Evolutionary conservation across 2,113 vertebrate genomes (phyloP).

Genomic region (Rhabdomys dilectus): DNA sequence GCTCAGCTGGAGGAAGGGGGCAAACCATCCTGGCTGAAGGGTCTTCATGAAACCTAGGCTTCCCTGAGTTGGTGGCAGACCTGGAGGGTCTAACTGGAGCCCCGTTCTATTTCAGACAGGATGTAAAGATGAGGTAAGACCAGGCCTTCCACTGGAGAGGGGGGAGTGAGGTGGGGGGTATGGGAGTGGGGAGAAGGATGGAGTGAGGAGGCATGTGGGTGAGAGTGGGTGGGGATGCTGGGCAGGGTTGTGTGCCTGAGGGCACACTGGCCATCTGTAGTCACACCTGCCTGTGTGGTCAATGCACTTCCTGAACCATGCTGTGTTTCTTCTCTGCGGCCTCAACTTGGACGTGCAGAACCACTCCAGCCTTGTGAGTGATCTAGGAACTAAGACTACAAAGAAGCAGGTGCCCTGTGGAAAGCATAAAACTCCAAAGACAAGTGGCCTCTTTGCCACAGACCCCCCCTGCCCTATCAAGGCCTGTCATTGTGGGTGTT

Average conservation of each 20-base stretch:
- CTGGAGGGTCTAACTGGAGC: not conserved
- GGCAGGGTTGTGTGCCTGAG: not conserved
- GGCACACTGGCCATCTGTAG: not conserved
- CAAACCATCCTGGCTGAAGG: not conserved
- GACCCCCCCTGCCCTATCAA: fast-evolving
- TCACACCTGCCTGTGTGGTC: not conserved
- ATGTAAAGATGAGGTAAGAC: slow-evolving; percentile 51
- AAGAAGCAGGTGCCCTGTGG: not conserved
- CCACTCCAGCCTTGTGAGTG: slow-evolving; percentile 74
- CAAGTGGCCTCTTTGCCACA: not conserved
- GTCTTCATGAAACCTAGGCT: not conserved
- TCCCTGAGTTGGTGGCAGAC: not conserved
- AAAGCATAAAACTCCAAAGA: not conserved
- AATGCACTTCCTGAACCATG: not conserved
- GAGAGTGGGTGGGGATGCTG: too few relatives aligned
- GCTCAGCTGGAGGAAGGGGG: not conserved
- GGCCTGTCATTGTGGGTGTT: not conserved
- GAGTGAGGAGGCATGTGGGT: not conserved
- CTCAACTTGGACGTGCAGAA: not conserved
- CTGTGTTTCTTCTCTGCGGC: not conserved
- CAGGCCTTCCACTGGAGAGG: not conserved
- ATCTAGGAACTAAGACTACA: too few relatives aligned
- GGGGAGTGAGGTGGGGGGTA: not conserved
- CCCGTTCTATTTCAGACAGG: slow-evolving; percentile 61
- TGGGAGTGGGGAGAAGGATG: not conserved